Conservation (phyloP, 2,113 vertebrate species). For the Butastur rufipennis region DNA sequence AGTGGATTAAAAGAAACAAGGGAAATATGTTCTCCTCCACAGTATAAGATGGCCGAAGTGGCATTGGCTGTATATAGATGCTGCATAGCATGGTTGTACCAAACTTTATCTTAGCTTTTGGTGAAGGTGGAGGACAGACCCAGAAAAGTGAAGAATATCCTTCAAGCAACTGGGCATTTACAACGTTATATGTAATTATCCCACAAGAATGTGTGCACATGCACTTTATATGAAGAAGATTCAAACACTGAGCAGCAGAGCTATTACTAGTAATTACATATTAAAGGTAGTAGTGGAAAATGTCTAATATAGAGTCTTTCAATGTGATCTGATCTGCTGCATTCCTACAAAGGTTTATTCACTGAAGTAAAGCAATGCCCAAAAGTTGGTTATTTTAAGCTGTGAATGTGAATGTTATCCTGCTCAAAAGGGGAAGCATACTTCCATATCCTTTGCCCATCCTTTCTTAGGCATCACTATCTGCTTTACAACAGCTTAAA, state of each 20-base stretch:
- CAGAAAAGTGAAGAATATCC: background rate
- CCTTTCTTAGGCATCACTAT: background rate
- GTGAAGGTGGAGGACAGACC: background rate
- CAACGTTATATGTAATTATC: background rate
- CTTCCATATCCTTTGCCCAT: background rate
- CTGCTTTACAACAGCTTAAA: background rate
- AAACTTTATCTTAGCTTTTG: background rate
- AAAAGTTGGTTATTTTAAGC: background rate
- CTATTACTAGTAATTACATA: background rate
- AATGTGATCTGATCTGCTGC: background rate
- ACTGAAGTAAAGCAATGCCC: background rate
- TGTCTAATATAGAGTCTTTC: background rate
- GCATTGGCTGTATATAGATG: background rate
- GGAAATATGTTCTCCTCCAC: background rate
- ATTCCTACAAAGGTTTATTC: background rate
- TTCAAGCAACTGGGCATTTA: background rate
- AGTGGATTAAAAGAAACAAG: background rate
- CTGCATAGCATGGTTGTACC: background rate
- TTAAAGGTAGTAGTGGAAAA: background rate
- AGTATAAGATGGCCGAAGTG: background rate
- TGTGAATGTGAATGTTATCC: background rate
- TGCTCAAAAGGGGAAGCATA: background rate
- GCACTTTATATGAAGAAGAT: background rate
- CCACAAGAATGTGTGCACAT: background rate
- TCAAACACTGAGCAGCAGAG: background rate